Conservation (phyloP, 2,113 vertebrate genomes). For the Ciconia maguari region DNA sequence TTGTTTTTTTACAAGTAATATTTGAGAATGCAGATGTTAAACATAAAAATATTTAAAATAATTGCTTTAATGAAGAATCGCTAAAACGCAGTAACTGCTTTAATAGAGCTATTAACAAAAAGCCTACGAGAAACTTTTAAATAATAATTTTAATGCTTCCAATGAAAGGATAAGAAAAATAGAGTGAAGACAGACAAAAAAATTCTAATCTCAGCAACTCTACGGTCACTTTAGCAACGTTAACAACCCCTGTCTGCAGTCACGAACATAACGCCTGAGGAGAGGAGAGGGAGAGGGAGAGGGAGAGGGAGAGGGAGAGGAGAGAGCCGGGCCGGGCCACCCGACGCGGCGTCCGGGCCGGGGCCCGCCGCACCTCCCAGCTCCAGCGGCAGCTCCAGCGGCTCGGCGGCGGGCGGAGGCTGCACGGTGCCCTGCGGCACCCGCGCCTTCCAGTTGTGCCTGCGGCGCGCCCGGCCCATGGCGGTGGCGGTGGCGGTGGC, state of each 20-base stretch:
- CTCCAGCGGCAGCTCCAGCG: constrained; percentile 57
- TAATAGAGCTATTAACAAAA: rapidly evolving
- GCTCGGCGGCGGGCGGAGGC: neutral
- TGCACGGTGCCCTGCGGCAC: constrained; percentile 11
- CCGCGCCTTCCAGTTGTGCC: constrained; percentile 88
- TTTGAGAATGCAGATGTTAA: rapidly evolving
- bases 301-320: no score
- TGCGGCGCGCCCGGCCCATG: constrained; percentile 82
- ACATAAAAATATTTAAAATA: rapidly evolving
- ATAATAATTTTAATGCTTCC: rapidly evolving
- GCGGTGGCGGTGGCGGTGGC: neutral
- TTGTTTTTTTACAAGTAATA: rapidly evolving
- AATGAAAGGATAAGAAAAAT: rapidly evolving
- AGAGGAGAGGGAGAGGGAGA: no score
- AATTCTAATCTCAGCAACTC: rapidly evolving
- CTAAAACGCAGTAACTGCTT: rapidly evolving
- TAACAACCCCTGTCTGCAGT: rapidly evolving
- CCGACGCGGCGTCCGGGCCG: neutral
- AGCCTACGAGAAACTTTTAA: rapidly evolving
- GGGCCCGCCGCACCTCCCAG: constrained; percentile 58
- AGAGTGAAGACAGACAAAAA: rapidly evolving
- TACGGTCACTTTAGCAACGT: rapidly evolving
- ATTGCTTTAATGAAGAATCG: rapidly evolving
- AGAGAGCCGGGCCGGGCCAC: no score
- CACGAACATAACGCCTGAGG: rapidly evolving